Conservation (phyloP, 2,888 invertebrate genomes). For the Lobophora halterata region DNA sequence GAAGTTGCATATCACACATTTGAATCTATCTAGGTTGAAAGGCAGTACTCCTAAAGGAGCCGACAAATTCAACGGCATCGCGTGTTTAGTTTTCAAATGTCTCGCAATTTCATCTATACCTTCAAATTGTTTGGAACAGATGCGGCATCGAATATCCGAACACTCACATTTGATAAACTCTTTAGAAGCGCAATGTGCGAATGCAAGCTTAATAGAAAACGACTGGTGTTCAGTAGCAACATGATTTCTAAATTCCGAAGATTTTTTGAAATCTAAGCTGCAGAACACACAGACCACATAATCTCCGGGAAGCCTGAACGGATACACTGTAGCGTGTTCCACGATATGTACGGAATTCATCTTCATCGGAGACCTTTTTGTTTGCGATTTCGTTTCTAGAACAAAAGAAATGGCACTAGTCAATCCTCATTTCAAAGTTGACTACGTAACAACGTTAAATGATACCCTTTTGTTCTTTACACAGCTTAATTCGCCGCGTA, state of each 20-base stretch:
- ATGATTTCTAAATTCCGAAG: constrained; percentile 36
- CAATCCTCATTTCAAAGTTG: too few species aligned
- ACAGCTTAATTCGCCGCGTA: too few species aligned
- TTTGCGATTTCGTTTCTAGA: not conserved
- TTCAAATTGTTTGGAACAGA: constrained; percentile 40
- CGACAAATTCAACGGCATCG: constrained; percentile 37
- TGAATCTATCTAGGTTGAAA: constrained; percentile 38
- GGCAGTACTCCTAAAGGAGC: constrained; percentile 50
- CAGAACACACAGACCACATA: constrained; percentile 60
- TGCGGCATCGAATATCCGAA: constrained; percentile 49
- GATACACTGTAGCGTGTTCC: constrained; percentile 53
- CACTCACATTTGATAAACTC: constrained; percentile 48
- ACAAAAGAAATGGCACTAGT: too few species aligned
- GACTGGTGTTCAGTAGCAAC: constrained; percentile 38
- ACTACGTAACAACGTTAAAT: too few species aligned
- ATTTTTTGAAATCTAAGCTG: constrained; percentile 46
- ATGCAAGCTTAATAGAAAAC: constrained; percentile 46
- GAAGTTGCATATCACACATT: constrained; percentile 46
- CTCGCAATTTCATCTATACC: constrained; percentile 37
- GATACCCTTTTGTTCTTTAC: too few species aligned
- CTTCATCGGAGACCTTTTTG: not conserved
- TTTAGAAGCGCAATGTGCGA: constrained; percentile 36
- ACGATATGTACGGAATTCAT: constrained; percentile 41
- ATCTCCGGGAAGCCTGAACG: constrained; percentile 56
- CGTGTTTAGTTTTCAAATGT: constrained; percentile 44